phyloP scores from a whole-genome alignment of 2,797 vertebrate genomes.

The Molossus alvarezi region DNA sequence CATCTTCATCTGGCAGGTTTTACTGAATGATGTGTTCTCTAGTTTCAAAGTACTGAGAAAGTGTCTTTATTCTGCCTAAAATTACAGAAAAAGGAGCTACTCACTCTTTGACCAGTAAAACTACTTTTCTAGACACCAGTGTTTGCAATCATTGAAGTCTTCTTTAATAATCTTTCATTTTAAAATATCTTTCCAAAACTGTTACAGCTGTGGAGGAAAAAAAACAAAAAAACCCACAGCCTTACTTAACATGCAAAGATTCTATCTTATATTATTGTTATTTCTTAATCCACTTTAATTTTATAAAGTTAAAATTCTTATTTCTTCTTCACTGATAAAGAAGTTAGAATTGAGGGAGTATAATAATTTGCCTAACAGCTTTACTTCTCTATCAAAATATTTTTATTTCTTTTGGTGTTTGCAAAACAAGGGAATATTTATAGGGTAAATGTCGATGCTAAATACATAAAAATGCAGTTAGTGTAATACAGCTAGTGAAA shows the following conservation, averaged over 20 bases:
- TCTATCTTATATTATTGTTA: constrained; percentile 42
- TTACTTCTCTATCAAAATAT: constrained; percentile 37
- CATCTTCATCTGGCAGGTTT: background rate
- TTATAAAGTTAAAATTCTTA: constrained; percentile 63
- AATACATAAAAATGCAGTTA: background rate
- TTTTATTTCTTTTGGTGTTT: background rate
- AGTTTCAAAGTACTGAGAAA: background rate
- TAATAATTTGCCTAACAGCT: background rate
- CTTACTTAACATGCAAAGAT: background rate
- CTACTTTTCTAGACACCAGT: background rate
- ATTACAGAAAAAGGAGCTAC: background rate
- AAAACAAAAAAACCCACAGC: background rate
- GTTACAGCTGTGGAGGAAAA: constrained; percentile 22
- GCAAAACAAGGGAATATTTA: background rate
- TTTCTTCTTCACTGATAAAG: background rate
- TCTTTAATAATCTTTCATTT: background rate
- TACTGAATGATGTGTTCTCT: background rate
- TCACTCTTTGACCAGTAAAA: background rate
- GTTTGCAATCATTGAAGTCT: background rate
- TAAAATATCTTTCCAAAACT: constrained; percentile 44
- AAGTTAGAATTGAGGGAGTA: background rate
- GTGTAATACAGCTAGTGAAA: background rate
- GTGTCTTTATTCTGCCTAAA: background rate
- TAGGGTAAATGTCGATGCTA: background rate
- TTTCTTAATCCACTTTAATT: constrained; percentile 57